These are phyloP conservation scores for Smutsia temminckii DNA, from an alignment of 2,797 vertebrate species.

Conservation along the genomic window DNA sequence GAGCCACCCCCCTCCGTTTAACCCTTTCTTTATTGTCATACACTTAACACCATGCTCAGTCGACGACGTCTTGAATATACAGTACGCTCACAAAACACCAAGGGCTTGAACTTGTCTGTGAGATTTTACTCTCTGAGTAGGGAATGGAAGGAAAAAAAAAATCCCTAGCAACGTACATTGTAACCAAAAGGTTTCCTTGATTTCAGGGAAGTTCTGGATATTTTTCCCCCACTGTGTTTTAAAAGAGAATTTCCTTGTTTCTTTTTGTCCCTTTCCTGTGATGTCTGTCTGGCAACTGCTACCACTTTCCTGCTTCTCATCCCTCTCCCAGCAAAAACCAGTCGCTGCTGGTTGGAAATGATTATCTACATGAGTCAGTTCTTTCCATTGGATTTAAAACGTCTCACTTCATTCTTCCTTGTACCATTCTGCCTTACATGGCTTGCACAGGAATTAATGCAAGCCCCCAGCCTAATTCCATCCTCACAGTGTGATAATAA, in stretches of 20 bases:
- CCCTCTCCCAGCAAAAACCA: background rate
- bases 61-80: background rate
- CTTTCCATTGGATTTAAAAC: conserved; percentile 15
- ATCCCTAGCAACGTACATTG: conserved; percentile 45
- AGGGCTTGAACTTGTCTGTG: background rate
- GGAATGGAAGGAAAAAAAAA: background rate
- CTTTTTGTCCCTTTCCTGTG: conserved; percentile 23
- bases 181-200: conserved; percentile 56
- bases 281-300: conserved; percentile 15
- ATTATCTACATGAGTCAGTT: background rate
- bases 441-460: background rate
- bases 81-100: background rate
- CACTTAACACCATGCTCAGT: background rate
- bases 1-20: conserved; percentile 53
- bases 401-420: background rate
- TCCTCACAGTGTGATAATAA: background rate
- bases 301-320: background rate
- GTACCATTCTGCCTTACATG: background rate
- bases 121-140: conserved; percentile 35
- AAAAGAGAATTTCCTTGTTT: conserved; percentile 59
- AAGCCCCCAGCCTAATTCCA: background rate
- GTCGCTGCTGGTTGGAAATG: conserved; percentile 24
- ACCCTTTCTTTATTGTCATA: conserved; percentile 44
- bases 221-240: background rate
- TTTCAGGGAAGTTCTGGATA: background rate